Evolutionary conservation across 2,113 vertebrate genomes (phyloP), one percentile per base, ranked within the genome.

Genomic region (Neomonachus schauinslandi): DNA sequence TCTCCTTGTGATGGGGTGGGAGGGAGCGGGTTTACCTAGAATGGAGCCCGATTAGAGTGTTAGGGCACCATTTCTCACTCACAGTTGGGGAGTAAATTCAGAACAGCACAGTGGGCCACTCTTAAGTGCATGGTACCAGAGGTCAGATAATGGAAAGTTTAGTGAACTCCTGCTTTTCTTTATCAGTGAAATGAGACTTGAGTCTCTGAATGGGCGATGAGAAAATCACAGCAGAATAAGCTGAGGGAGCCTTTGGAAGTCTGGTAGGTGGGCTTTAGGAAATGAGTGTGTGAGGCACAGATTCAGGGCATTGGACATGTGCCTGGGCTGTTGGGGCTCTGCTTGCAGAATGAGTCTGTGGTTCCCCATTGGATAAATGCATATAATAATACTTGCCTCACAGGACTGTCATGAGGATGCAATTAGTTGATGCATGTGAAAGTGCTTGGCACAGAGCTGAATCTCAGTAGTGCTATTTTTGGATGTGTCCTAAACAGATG

Each of bases 401-500:
- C 67, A 86, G 95, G 79, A 13, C 67, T 90, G 84, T 94, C 92
- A 95, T 84, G 90, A 97, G 94, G 89, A 88, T 90, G 74, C 71
- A 96, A 4, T 96, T 96, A 97, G 85, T 89, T 80, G 93, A 69
- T 91, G 24, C 80, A 72, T 63, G 55, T 77, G 67, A 84, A 94
- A 87, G 63, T 95, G 87, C 26, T 82, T 71, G 74, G 84, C 18
- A 1, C 59, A 84, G 88, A 95, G 57, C 88, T 95, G 95, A 87
- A 76, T 96, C 87, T 94, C 80, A 53, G 10, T 57, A 24, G 76
- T 84, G 89, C 94, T 97, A 67, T 93, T 97, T 97, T 91, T 91
- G 91, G 82, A 89, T 16, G 33, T 87, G 65, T 81, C 74, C 95
- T 96, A 90, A 96, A 81, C 85, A 97, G 94, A 95, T 96, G 86